Evolutionary conservation across 1,140 invertebrate species (phyloP).

Genomic region (Chionoecetes opilio): DNA sequence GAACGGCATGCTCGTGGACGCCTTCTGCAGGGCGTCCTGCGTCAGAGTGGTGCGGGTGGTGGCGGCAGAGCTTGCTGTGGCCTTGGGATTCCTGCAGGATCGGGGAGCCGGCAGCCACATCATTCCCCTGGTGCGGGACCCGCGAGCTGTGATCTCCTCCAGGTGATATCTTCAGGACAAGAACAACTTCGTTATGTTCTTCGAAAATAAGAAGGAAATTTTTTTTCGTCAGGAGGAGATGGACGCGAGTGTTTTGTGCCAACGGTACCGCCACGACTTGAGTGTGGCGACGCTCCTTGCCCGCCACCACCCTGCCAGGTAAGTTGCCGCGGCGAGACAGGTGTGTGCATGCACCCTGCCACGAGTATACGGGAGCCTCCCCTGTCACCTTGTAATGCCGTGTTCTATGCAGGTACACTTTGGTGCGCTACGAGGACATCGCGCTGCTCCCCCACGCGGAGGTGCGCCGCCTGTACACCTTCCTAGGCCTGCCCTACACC

Average conservation of each 20-base stretch:
- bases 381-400: neutral
- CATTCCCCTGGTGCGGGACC: conserved; percentile 58
- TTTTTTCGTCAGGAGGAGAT: neutral
- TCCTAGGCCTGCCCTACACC: conserved; percentile 62
- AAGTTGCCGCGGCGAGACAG: neutral
- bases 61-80: neutral
- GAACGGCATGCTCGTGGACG: neutral
- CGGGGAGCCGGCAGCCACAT: neutral
- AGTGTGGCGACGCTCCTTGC: neutral
- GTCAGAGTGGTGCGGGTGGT: neutral
- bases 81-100: conserved; percentile 5
- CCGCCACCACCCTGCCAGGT: conserved; percentile 8
- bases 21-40: neutral
- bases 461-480: conserved; percentile 50
- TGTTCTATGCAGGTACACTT: conserved; percentile 43
- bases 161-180: neutral
- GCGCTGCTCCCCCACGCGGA: neutral
- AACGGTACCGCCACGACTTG: conserved; percentile 50
- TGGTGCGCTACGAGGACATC: conserved; percentile 67
- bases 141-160: conserved; percentile 38
- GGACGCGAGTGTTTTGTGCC: neutral
- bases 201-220: neutral
- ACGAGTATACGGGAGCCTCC: neutral
- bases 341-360: neutral
- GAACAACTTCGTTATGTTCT: neutral